These are phyloP conservation scores for Sebastolobus alascanus DNA, from an alignment of 2,797 vertebrate genomes.

Conservation along the genomic window DNA sequence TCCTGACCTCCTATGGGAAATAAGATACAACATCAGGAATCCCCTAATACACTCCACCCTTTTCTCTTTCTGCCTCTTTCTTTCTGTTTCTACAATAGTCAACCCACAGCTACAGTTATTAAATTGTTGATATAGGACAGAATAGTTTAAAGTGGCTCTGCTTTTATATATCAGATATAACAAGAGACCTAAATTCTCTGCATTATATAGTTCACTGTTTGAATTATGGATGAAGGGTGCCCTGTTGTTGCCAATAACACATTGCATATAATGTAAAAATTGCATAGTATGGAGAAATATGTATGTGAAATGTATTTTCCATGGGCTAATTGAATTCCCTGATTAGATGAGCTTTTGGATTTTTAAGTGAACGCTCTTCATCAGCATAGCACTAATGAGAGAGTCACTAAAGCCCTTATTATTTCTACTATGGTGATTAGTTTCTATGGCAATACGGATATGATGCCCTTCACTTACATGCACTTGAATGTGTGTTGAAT, in stretches of 20 bases:
- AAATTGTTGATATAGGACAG: not conserved
- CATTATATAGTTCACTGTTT: not conserved
- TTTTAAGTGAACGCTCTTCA: slow-evolving; percentile 31
- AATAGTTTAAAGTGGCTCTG: not conserved
- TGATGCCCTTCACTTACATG: slow-evolving; percentile 7
- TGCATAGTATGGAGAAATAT: not conserved
- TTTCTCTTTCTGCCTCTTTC: not conserved
- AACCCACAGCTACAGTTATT: not conserved
- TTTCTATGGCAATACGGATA: slow-evolving; percentile 31
- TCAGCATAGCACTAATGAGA: slow-evolving; percentile 21
- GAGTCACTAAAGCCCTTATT: slow-evolving; percentile 19
- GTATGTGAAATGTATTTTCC: slow-evolving; percentile 7
- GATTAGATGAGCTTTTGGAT: slow-evolving; percentile 23
- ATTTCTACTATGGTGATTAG: slow-evolving; percentile 19
- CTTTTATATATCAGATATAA: slow-evolving; percentile 10
- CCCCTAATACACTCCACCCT: not conserved
- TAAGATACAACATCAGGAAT: slow-evolving; percentile 24
- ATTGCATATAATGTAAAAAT: slow-evolving; percentile 4
- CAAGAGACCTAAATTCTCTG: not conserved
- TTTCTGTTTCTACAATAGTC: not conserved
- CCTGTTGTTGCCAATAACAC: not conserved
- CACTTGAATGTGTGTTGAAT: slow-evolving; percentile 20
- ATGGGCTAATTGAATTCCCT: slow-evolving; percentile 30
- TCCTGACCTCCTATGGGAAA: slow-evolving; percentile 13
- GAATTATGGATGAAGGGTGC: slow-evolving; percentile 12